These are phyloP conservation scores for Martes martes DNA, from an alignment of 2,113 vertebrate species.

Conservation along the genomic window DNA sequence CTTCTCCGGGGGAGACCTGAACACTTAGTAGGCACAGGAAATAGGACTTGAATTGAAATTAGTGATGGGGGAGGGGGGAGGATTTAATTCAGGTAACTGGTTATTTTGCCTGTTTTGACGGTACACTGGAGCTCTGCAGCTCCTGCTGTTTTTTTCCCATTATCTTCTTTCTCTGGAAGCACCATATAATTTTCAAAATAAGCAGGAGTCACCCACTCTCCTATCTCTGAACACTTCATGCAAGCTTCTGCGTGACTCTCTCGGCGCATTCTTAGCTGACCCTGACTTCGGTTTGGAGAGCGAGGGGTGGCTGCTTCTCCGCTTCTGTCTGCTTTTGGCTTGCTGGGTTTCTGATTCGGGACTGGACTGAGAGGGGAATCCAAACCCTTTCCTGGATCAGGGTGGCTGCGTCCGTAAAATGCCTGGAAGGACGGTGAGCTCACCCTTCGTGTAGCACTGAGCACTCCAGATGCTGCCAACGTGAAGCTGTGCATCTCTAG, in stretches of 20 bases:
- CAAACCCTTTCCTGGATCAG: rapidly evolving
- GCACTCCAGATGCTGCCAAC: rapidly evolving
- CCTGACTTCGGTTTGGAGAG: no score
- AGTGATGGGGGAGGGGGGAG: background rate
- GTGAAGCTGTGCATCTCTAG: background rate
- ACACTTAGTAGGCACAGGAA: background rate
- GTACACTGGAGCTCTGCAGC: background rate
- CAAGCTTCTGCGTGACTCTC: background rate
- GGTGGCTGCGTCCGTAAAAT: background rate
- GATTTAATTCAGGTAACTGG: background rate
- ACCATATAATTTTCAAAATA: conserved; percentile 27
- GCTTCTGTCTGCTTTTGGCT: background rate
- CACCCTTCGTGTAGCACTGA: no score
- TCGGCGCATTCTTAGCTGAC: background rate
- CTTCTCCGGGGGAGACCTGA: background rate
- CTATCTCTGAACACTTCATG: background rate
- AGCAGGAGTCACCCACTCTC: background rate
- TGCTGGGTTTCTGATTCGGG: background rate
- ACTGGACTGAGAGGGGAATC: background rate
- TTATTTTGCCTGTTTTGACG: conserved; percentile 12
- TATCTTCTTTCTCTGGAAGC: conserved; percentile 4
- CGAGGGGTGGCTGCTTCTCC: background rate
- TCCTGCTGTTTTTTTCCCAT: background rate
- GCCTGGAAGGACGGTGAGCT: background rate
- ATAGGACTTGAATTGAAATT: background rate